Base-by-base conservation (phyloP, 2,797 vertebrate genomes). In the Arnoldichthys spilopterus region DNA sequence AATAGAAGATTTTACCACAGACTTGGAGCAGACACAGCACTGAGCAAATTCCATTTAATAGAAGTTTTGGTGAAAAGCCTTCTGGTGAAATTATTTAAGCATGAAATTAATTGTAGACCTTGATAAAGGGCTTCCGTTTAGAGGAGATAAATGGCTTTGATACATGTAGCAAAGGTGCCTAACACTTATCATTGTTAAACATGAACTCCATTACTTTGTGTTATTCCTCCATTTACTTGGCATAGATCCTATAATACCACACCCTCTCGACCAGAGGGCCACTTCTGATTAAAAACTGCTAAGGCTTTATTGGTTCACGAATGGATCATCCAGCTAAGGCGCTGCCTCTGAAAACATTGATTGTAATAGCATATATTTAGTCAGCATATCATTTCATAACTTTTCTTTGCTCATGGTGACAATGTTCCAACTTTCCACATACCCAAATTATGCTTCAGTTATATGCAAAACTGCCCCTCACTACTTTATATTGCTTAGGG, bases 81-180 rank as follows among this genome's bases (percentile, higher is more conserved):
- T 45, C 54, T 80, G 40, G 56, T 62, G 56, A 62, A 79, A 68
- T 80, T 54, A 81, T 85, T 81, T 76, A 74, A 81, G 76, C 76
- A 79, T 83, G 71, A 82, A 85, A 85, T 85, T 49, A 85, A 85
- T 80, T 78, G 74, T 80, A 62, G n/a, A 67, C 51, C 71, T 62
- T 73, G 73, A 84, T 80, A 80, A 82, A 82, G 43, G 63, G 67
- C 49, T 77, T 80, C 71, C 63, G 40, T 74, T 53, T 26, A 37
- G 67, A 34, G 12, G 32, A 74, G 75, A 81, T 78, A 81, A 85
- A 83, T 73, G 76, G 72, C 30, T 73, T 64, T 72, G 75, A 85
- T 85, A 78, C 37, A 49, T 73, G 74, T 59, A 76, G 67, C 77
- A 85, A 80, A 40, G 32, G 53, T 34, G 66, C 20, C 20, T 72